These are phyloP conservation scores for Cosmia trapezina DNA, from an alignment of 2,888 invertebrate genomes.

Conservation along the genomic window DNA sequence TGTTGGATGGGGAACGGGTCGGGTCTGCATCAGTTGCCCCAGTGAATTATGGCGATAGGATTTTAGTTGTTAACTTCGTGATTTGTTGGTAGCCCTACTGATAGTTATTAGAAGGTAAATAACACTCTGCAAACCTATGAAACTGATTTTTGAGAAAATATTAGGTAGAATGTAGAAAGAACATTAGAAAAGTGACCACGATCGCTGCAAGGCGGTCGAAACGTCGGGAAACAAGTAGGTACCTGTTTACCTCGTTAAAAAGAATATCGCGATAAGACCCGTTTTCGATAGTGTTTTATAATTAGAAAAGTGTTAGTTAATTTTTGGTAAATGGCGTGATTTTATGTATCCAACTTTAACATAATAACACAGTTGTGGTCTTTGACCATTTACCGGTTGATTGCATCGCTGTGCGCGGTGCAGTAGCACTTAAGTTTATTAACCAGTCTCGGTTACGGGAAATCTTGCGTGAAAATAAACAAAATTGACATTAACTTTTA, in stretches of 20 bases:
- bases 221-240: too few species aligned
- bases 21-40: slow-evolving; percentile 42
- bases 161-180: too few species aligned
- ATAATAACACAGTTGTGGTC: slow-evolving; percentile 18
- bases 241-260: too few species aligned
- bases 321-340: not conserved
- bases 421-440: slow-evolving; percentile 34
- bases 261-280: too few species aligned
- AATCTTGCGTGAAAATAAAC: slow-evolving; percentile 6
- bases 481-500: not conserved
- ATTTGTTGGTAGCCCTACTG: slow-evolving; percentile 47
- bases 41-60: slow-evolving; percentile 53
- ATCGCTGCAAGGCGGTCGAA: too few species aligned
- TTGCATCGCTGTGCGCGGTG: slow-evolving; percentile 23
- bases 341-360: not conserved
- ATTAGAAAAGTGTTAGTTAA: too few species aligned
- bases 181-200: too few species aligned
- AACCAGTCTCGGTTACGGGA: not conserved
- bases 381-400: slow-evolving; percentile 20
- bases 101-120: slow-evolving; percentile 37
- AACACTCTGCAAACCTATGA: not conserved
- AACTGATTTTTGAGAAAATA: not conserved
- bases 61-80: slow-evolving; percentile 48
- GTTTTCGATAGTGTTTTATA: too few species aligned
- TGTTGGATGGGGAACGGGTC: slow-evolving; percentile 39